A percentile compares a stretch with the other conserved stretches of the same genome.
Conservation (phyloP, 2,797 vertebrate genomes). For the Danio choprae region DNA sequence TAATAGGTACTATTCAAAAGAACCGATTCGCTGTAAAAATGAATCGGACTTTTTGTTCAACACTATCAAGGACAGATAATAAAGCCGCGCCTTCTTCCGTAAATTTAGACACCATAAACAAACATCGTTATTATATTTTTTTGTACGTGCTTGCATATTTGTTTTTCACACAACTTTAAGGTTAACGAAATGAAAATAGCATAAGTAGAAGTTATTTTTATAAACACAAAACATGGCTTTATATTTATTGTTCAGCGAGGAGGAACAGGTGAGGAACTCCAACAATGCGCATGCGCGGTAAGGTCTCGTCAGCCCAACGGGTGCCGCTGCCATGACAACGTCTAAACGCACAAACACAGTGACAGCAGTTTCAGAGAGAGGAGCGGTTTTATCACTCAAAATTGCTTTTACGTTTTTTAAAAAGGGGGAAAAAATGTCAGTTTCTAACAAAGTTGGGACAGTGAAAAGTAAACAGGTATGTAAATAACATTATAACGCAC, state of each 20-base stretch:
- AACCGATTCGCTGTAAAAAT: neutral
- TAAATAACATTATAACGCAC: neutral
- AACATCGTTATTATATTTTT: neutral
- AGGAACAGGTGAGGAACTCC: neutral
- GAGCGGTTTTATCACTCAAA: neutral
- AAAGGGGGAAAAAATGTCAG: conserved; percentile 56
- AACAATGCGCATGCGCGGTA: neutral
- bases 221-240: neutral
- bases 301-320: too few species aligned
- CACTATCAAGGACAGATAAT: neutral
- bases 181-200: neutral
- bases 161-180: neutral
- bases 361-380: neutral
- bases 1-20: neutral
- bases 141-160: neutral
- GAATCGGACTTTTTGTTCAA: neutral
- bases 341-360: neutral
- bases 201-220: neutral
- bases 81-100: conserved; percentile 38
- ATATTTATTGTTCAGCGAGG: neutral
- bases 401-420: neutral
- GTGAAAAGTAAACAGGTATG: conserved; percentile 69
- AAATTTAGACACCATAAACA: neutral
- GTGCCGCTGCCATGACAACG: neutral
- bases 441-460: conserved; percentile 53